Evolutionary conservation across 1,140 invertebrate species (phyloP).

Genomic region (Meloidogyne hapla): DNA sequence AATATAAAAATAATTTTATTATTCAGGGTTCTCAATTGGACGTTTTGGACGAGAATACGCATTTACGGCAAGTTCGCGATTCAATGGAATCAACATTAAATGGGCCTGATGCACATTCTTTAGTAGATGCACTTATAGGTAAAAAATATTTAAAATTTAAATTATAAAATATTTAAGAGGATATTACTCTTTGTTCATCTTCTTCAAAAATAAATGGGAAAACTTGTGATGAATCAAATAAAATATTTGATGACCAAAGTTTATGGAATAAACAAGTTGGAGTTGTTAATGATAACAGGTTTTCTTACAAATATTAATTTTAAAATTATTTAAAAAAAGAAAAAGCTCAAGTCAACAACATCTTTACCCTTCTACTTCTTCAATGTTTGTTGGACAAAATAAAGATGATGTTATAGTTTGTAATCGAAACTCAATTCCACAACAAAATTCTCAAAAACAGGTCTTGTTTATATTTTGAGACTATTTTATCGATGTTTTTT

Average conservation of each 20-base stretch:
- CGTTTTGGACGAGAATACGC: constrained; percentile 46
- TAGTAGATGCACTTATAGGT: constrained; percentile 42
- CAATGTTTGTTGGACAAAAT: neutral
- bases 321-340: neutral
- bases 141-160: neutral
- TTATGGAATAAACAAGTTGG: neutral
- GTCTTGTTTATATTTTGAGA: neutral
- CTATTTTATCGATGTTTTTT: too few relatives aligned
- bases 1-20: neutral
- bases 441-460: neutral
- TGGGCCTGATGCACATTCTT: constrained; percentile 21
- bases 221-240: neutral
- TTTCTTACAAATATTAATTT: neutral
- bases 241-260: neutral
- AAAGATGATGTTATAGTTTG: neutral
- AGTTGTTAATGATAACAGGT: neutral
- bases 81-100: constrained; percentile 31
- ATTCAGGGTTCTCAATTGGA: constrained; percentile 38
- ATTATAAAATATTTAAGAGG: constrained; percentile 24
- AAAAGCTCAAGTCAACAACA: neutral
- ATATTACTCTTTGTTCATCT: neutral
- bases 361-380: neutral
- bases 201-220: neutral
- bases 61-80: constrained; percentile 38
- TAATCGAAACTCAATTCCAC: neutral